Base-by-base conservation (phyloP, 1,140 invertebrate genomes). In the Scylla paramamosain region DNA sequence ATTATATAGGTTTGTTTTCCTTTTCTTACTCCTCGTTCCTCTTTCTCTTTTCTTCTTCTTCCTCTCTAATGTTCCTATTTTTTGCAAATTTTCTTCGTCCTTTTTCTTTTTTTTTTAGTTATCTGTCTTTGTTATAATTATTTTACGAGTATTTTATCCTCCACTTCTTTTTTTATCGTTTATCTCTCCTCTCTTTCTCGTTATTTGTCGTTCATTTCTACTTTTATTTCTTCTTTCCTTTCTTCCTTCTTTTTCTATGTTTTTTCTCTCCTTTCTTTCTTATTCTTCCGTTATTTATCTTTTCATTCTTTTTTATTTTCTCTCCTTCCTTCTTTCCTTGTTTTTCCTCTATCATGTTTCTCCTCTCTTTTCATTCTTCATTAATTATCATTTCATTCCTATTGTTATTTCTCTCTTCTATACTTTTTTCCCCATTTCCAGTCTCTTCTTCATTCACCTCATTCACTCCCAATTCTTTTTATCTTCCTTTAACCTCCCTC, bases 31-130 rank as follows among this genome's bases (percentile, higher is more conserved):
- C 2, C 10, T 59, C 16, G 10, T 59, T 59, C 10, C 10, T 59
- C 90, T 91, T 14, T 91, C 88, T 91, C 45, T 91, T 28, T 87
- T 28, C 29, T 28, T 87, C 84, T 84, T 20, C 25, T 25, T 84
- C 87, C 31, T 89, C 87, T 89, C 10, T 89, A n/a, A n/a, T n/a
- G n/a, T 28, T 28, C 32, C 83, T 28, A 2, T 86, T 31, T 86
- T 28, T 16, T 31, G 1, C 39, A 8, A 32, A 12, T 39, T 45
- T 31, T 14, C 28, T 28, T 82, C 8, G 1, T 28, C 0, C 77
- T 82, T 2, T 8, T 28, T 82, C 77, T 82, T 2, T 82, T 0
- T 39, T 39, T 39, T 39, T 39, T 39, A n/a, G 1, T 39, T 6
- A 39, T 39, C 39, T 82, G 20, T 82, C 8, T 82, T 28, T 82